Percentiles rank a stretch among this genome's conserved stretches.
Evolutionary conservation across 2,113 vertebrate species (phyloP).

Genomic region (Gorilla gorilla): DNA sequence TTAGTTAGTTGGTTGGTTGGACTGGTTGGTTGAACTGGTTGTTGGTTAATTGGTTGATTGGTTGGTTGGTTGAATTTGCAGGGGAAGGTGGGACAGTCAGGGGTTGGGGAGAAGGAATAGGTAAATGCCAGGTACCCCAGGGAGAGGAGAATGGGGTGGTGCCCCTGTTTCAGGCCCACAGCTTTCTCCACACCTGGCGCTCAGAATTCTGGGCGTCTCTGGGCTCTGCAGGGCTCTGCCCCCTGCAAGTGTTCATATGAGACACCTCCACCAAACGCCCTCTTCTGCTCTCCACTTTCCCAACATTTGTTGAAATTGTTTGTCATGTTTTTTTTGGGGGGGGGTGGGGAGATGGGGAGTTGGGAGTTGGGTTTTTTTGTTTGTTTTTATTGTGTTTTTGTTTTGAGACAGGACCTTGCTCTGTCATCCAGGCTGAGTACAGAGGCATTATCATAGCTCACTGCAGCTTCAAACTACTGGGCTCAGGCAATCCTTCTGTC

Average conservation of each 20-base stretch:
- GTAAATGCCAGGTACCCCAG: background rate
- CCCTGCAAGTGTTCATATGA: background rate
- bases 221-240: accelerated
- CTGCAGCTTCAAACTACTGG: no score
- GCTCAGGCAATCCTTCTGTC: no score
- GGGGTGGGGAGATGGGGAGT: no score
- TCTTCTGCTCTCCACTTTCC: background rate
- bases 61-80: background rate
- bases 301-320: background rate
- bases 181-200: background rate
- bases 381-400: no score
- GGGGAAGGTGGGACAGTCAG: accelerated
- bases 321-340: no score
- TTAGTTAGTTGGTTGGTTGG: background rate
- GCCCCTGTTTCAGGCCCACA: background rate
- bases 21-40: background rate
- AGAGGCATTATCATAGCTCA: no score
- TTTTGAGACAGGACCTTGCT: no score
- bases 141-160: no score
- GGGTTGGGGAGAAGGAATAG: no score
- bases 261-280: background rate
- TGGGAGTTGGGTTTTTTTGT: no score
- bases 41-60: no score
- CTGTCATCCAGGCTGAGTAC: no score
- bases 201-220: accelerated